Base-by-base conservation (phyloP, 2,888 invertebrate genomes). In the Conchocele bisecta region DNA sequence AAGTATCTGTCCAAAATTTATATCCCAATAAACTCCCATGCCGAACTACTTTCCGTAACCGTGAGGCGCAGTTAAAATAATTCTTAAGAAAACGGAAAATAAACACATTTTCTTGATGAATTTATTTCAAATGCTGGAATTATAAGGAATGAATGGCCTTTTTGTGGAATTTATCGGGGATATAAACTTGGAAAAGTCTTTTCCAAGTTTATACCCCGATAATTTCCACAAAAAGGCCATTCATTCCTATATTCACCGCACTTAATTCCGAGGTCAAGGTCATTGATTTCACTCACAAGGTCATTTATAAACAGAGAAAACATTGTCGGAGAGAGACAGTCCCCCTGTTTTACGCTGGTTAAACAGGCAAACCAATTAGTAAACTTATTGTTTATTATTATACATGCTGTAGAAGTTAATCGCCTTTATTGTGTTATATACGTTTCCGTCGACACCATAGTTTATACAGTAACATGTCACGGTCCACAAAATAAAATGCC, bases 401-500 rank as follows among this genome's bases (percentile, higher is more conserved):
- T 35, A n/a, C 37, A 35, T 11, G 37, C 11, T n/a, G 37, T 35
- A 35, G 37, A 35, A n/a, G 11, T 35, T 13, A 35, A 35, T 35
- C 11, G 37, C 11, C 37, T 35, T 35, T 13, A 35, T 35, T 13
- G 37, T 13, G n/a, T 35, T 35, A 35, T 35, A 35, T 35, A 35
- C 11, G 11, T 35, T 35, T 11, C 37, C 37, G n/a, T 35, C 37
- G 37, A 35, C 37, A 11, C 37, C 11, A 35, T 35, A 66, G 59
- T 42, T 51, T 63, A 17, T 63, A 51, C 28, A 53, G 29, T 28
- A 48, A 48, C 31, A 60, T 39, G 5, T 60, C 39, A 29, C 60
- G 48, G 35, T 50, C 59, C 9, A 60, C 35, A 50, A 35, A 60
- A 39, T 50, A 37, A 24, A 59, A 59, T 5, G 50, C 50, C 35